A percentile compares a stretch with the other conserved stretches of the same genome.
Conservation (phyloP, 2,797 vertebrate species). For the Danio albolineatus region DNA sequence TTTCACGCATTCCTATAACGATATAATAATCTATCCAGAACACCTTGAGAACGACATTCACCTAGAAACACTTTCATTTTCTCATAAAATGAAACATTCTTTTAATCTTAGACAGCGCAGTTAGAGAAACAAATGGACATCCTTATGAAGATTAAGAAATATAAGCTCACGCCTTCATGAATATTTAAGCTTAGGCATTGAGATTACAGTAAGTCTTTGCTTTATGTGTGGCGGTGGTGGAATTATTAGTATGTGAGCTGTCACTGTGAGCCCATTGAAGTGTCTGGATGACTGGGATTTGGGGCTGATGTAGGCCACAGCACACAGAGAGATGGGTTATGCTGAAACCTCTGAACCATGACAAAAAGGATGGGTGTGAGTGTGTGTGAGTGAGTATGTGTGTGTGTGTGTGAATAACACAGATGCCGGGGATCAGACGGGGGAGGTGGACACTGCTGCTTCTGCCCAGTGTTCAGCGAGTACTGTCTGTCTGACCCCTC, state of each 20-base stretch:
- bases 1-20: too few relatives aligned
- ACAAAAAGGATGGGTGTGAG: conserved; percentile 58
- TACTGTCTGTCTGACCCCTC: conserved; percentile 60
- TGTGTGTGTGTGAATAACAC: conserved; percentile 67
- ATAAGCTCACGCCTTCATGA: background rate
- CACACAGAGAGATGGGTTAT: conserved; percentile 55
- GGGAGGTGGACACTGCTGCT: conserved; percentile 54
- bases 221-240: conserved; percentile 60
- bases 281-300: conserved; percentile 63
- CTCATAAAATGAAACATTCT: background rate
- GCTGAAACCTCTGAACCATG: conserved; percentile 64
- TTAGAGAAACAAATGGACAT: background rate
- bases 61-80: background rate
- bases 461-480: conserved; percentile 59
- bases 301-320: conserved; percentile 53
- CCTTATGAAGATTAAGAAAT: conserved; percentile 14
- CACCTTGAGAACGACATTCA: background rate
- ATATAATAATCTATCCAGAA: background rate
- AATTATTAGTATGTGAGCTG: conserved; percentile 49
- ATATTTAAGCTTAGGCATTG: conserved; percentile 56
- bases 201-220: conserved; percentile 62
- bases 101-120: background rate
- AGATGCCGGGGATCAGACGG: conserved; percentile 71
- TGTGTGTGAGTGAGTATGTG: conserved; percentile 50
- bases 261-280: conserved; percentile 61